phyloP scores from a whole-genome alignment of 2,888 invertebrate genomes.

The Nasonovia ribisnigri region DNA sequence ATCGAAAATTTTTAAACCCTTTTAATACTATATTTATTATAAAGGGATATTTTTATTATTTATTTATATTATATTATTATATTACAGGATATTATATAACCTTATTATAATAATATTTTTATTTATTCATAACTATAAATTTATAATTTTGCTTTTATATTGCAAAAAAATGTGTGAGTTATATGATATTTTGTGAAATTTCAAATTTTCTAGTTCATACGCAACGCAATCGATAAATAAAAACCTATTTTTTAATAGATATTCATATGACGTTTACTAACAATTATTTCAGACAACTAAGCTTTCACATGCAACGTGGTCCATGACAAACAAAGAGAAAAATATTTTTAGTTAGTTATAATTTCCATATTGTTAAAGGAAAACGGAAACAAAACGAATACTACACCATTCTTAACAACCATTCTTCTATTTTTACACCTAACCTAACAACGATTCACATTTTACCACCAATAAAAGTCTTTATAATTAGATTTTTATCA shows the following conservation, averaged over 20 bases:
- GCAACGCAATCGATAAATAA: neutral
- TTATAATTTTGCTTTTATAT: neutral
- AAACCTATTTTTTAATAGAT: neutral
- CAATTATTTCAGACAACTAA: neutral
- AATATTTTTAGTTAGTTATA: slow-evolving; percentile 2
- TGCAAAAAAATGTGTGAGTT: neutral
- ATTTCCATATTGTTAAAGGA: slow-evolving; percentile 14
- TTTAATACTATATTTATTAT: neutral
- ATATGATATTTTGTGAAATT: neutral
- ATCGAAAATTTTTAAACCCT: neutral
- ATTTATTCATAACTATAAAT: neutral
- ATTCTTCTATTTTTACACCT: too few species aligned
- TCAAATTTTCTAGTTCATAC: neutral
- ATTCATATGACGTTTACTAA: too few species aligned
- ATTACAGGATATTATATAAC: neutral
- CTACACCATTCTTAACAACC: neutral
- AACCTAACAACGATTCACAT: neutral
- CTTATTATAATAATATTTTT: neutral
- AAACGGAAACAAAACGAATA: neutral
- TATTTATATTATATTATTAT: neutral
- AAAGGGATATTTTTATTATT: neutral
- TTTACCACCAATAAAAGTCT: neutral
- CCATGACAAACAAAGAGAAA: neutral
- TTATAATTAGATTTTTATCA: slow-evolving; percentile 36
- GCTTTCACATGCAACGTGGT: neutral